Evolutionary conservation across 2,888 invertebrate species (phyloP).

Genomic region (Drosophila kambysellisi): DNA sequence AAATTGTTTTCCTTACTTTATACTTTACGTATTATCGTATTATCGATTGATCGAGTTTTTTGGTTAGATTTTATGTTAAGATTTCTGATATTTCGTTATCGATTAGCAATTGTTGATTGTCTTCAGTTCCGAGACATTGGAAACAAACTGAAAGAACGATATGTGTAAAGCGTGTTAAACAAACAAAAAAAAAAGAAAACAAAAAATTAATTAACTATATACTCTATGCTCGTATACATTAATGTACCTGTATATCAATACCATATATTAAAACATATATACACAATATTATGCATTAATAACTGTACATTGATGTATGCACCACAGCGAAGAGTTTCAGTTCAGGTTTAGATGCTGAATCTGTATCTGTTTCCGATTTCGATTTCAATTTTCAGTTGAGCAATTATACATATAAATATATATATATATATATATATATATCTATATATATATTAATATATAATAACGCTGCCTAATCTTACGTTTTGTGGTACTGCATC

Average conservation of each 20-base stretch:
- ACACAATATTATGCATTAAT: constrained; percentile 9
- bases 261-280: constrained; percentile 6
- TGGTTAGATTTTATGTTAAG: constrained; percentile 17
- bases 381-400: constrained; percentile 20
- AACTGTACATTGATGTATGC: constrained; percentile 60
- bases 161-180: constrained; percentile 1
- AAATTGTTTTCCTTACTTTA: constrained; percentile 34
- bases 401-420: constrained; percentile 16
- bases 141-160: constrained; percentile 11
- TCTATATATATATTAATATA: too few species aligned
- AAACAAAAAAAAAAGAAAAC: not conserved
- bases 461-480: constrained; percentile 51
- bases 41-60: constrained; percentile 31
- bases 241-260: constrained; percentile 31
- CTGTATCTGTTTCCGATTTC: constrained; percentile 6
- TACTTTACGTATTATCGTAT: constrained; percentile 24
- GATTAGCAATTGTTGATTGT: constrained; percentile 24
- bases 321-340: constrained; percentile 30
- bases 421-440: too few species aligned
- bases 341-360: constrained; percentile 14
- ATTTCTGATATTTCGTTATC: constrained; percentile 23
- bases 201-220: constrained; percentile 3
- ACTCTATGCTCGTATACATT: constrained; percentile 35
- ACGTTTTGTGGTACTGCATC: constrained; percentile 77
- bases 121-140: constrained; percentile 27